These are phyloP conservation scores for rabbit (Oryctolagus cuniculus) DNA, from an alignment of 2,113 vertebrate genomes.

Conservation along the genomic window DNA sequence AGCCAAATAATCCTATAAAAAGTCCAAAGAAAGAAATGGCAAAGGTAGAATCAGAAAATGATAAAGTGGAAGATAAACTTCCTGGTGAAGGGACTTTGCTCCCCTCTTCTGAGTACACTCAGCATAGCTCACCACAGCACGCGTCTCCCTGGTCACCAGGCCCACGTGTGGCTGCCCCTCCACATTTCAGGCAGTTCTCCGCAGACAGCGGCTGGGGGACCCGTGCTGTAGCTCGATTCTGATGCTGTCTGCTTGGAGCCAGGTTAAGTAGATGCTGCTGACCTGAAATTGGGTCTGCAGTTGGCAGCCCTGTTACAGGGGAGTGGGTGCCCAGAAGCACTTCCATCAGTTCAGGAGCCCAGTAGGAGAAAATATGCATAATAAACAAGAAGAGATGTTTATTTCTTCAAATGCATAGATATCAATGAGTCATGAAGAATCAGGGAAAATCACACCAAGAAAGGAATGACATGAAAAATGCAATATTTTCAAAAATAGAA, in stretches of 20 bases:
- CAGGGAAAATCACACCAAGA: background rate
- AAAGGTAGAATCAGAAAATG: background rate
- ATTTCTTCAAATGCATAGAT: background rate
- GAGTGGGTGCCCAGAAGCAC: background rate
- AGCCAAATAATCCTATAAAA: background rate
- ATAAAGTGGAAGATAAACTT: background rate
- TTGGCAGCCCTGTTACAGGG: no score
- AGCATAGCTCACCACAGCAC: background rate
- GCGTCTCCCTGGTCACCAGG: background rate
- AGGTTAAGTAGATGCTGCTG: no score
- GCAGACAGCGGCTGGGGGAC: background rate
- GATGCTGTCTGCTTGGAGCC: background rate
- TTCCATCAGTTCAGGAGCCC: background rate
- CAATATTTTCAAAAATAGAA: background rate
- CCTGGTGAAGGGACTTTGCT: background rate
- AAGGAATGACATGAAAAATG: background rate
- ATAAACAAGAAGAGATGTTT: background rate
- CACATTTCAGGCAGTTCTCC: background rate
- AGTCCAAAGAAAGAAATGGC: background rate
- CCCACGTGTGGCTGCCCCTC: background rate
- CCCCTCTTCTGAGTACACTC: background rate
- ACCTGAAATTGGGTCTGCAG: no score
- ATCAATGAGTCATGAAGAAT: background rate
- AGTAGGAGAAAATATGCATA: background rate
- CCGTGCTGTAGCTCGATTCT: background rate